Base-by-base conservation (phyloP, 2,113 vertebrate genomes). In the Corythaixoides concolor region DNA sequence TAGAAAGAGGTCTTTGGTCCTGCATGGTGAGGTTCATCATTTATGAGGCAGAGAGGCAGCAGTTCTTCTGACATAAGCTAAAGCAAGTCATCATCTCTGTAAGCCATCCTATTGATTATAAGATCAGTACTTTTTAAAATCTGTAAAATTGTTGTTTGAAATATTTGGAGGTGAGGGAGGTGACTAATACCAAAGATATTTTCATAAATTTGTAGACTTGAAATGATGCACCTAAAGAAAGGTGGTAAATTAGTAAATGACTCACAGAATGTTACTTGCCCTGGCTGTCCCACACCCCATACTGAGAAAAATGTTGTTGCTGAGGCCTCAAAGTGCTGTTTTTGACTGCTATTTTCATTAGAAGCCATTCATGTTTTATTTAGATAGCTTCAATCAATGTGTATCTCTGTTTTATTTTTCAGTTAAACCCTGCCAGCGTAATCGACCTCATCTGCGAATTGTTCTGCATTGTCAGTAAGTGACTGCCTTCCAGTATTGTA, bases 311-410 rank as follows among this genome's bases (percentile, higher is more conserved):
- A 50, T 1, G 0, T n/a, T 88, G 39, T 3, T 93, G 67, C 74
- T 76, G 70, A 69, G 66, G 28, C 24, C 88, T 93, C 75, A 45
- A 76, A 96, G 50, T 70, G 78, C 70, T 89, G 41, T 93, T 96
- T 96, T 91, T 95, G 76, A 63, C 79, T 82, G 75, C 72, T 91
- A 63, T 83, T 96, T 91, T 94, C 82, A 88, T 93, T 94, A 95
- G 63, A 80, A 93, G 35, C 43, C 63, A 62, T 90, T 96, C 78
- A 91, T 85, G 90, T 85, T 95, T 96, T 95, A 94, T 96, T 94
- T 90, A 95, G 82, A 76, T 79, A 33, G 17, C 75, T 91, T 93
- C 81, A 97, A 83, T 91, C 82, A 90, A 82, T 90, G 82, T 66
- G 79, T 55, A 69, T 86, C 50, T 85, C 75, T 82, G 63, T 74